Evolutionary conservation across 2,113 vertebrate genomes (phyloP).

Genomic region (Caranx melampygus): DNA sequence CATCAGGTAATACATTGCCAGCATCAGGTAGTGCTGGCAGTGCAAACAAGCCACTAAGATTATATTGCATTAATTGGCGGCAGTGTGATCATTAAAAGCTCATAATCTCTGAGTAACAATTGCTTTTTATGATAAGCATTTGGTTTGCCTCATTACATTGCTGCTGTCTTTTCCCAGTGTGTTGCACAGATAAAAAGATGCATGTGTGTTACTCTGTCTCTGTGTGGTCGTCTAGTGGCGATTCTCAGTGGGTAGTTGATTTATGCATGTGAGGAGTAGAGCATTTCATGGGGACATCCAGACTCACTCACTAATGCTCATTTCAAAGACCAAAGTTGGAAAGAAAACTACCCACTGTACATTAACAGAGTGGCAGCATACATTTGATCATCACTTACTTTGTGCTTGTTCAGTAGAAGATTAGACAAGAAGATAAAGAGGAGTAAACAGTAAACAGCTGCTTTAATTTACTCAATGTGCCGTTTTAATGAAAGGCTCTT

Average conservation of each 20-base stretch:
- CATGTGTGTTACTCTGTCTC: background rate
- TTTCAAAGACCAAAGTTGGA: conserved; percentile 10
- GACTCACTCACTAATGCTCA: conserved; percentile 6
- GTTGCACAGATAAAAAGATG: conserved; percentile 27
- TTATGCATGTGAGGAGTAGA: conserved; percentile 42
- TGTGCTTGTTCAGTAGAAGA: background rate
- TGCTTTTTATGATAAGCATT: conserved; percentile 73
- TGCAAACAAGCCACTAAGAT: conserved; percentile 59
- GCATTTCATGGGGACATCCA: conserved; percentile 19
- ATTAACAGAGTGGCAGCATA: background rate
- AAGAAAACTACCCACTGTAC: background rate
- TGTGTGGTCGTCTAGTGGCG: conserved; percentile 13
- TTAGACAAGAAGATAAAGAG: background rate
- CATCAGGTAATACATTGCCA: conserved; percentile 33
- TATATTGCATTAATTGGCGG: conserved; percentile 65
- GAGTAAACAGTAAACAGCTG: background rate
- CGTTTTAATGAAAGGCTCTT: background rate
- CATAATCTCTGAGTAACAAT: conserved; percentile 73
- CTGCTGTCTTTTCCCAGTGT: conserved; percentile 30
- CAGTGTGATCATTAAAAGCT: conserved; percentile 71
- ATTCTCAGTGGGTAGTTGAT: conserved; percentile 50
- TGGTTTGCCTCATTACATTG: conserved; percentile 57
- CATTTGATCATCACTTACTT: background rate
- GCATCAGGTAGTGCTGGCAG: conserved; percentile 41
- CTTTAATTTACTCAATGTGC: background rate